Evolutionary conservation across 2,888 invertebrate genomes (phyloP), one percentile per base, ranked within the genome.

Genomic region (Eupithecia insigniata): DNA sequence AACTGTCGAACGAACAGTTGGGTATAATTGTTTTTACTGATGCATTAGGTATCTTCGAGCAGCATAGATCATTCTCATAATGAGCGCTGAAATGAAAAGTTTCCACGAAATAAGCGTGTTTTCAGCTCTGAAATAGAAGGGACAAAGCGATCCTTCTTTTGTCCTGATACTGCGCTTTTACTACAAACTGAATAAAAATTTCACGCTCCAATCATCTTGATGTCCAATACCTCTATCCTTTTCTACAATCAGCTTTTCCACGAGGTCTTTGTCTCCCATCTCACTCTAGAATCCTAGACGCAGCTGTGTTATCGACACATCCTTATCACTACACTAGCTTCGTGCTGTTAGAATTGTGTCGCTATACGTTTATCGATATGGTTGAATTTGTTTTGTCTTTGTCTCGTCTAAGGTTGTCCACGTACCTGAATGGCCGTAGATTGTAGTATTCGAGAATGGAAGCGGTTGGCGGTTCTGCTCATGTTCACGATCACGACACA

Each of bases 271-370:
- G 51, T 78, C 66, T 74, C 22, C 84, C 71, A 72, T 89, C 91
- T 84, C 90, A 66, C 82, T 92, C 88, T 79, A 85, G 86, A 84
- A 89, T 92, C 91, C 92, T 92, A 93, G 93, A 92, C 93, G 87
- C 88, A 90, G 91, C 89, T 88, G 86, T 92, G 92, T 92, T 93
- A 93, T 93, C 92, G 93, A 93, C 93, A 92, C 90, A 90, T 89
- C 87, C 91, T 92, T 93, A 93, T 93, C 93, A 93, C 84, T 87
- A 79, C 93, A 93, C 84, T 87, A 79, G 71, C 67, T 69, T 66
- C 67, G 71, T 75, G 81, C 77, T 68, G 80, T 80, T 74, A 73
- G 82, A 74, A 89, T 87, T 82, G 78, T 83, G 74, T 69, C 86
- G 83, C 83, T 92, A 88, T 85, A 68, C 1, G 10, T n/a, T 51